Percentiles rank a stretch among this genome's conserved stretches.
These are phyloP conservation scores for Colistium nudipinnis DNA, from an alignment of 2,113 vertebrate species.

Conservation along the genomic window DNA sequence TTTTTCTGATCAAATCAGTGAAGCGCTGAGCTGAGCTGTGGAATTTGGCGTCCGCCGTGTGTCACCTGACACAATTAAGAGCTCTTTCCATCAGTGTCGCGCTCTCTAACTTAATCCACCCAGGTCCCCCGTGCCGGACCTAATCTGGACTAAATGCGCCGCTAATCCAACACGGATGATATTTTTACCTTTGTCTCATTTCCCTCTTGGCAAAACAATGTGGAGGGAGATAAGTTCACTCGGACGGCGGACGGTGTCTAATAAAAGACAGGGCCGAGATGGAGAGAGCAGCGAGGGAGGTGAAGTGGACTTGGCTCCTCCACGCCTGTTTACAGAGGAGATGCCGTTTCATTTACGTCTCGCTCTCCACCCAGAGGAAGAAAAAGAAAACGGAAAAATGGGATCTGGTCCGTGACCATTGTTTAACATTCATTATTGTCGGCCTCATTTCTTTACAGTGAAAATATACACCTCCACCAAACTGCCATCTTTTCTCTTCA, in stretches of 20 bases:
- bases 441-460: no score
- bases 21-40: no score
- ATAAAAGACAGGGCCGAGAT: slow-evolving; percentile 68
- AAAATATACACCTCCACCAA: no score
- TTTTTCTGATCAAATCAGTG: no score
- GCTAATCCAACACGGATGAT: slow-evolving; percentile 71
- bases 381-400: background rate
- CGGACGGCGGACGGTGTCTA: slow-evolving; percentile 54
- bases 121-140: slow-evolving; percentile 67
- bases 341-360: no score
- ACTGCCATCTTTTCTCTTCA: no score
- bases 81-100: slow-evolving; percentile 49
- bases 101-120: slow-evolving; percentile 71
- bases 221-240: slow-evolving; percentile 69
- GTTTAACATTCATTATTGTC: slow-evolving; percentile 9
- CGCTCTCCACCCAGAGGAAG: no score
- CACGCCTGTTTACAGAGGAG: no score
- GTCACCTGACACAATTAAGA: slow-evolving; percentile 59
- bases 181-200: slow-evolving; percentile 72
- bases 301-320: no score
- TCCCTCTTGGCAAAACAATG: slow-evolving; percentile 64
- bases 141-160: slow-evolving; percentile 73
- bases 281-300: slow-evolving; percentile 40
- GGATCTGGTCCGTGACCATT: slow-evolving; percentile 21
- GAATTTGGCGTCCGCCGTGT: slow-evolving; percentile 40